Conservation (phyloP, 1,140 invertebrate species). For the Heliothis virescens region DNA sequence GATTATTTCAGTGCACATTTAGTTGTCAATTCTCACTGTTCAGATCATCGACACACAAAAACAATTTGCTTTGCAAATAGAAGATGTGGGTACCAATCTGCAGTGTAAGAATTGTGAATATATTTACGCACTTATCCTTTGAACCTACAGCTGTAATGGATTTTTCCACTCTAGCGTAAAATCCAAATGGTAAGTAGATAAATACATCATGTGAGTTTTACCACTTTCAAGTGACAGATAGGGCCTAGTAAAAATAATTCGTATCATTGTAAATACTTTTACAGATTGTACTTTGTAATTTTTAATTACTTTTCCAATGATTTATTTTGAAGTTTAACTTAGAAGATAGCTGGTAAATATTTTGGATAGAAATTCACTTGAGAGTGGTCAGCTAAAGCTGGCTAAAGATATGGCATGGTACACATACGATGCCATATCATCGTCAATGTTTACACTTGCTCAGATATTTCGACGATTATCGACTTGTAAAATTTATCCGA, state of each 20-base stretch:
- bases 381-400: too few relatives aligned
- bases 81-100: not conserved
- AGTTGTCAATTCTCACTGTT: constrained; percentile 14
- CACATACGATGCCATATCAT: not conserved
- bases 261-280: not conserved
- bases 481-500: too few relatives aligned
- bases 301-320: not conserved
- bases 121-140: constrained; percentile 2
- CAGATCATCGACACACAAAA: not conserved
- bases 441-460: not conserved
- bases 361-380: too few relatives aligned
- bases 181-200: constrained; percentile 1
- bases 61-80: constrained; percentile 5
- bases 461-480: not conserved
- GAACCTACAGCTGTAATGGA: not conserved
- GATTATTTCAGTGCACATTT: constrained; percentile 27
- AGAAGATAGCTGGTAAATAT: too few relatives aligned
- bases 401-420: too few relatives aligned
- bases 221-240: constrained; percentile 1
- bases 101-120: not conserved
- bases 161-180: not conserved
- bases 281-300: not conserved
- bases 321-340: too few relatives aligned
- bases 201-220: not conserved
- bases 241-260: not conserved